Evolutionary conservation across 2,888 invertebrate species (phyloP).

Genomic region (Stenoptilia bipunctidactyla): DNA sequence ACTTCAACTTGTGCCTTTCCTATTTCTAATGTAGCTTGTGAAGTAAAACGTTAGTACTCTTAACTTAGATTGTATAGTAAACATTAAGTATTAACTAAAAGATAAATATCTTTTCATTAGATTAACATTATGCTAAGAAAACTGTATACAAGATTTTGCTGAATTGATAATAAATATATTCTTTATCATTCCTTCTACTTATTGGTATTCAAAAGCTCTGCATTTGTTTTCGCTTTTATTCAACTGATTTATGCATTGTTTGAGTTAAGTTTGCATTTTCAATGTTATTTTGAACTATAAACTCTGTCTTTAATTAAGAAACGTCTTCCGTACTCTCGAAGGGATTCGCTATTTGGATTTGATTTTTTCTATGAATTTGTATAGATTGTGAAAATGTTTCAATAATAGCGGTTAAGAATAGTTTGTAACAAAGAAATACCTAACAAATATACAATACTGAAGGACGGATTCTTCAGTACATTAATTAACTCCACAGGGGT

Average conservation of each 20-base stretch:
- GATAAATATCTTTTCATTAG: neutral
- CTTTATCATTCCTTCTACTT: conserved; percentile 32
- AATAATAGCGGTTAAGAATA: too few relatives aligned
- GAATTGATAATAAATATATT: conserved; percentile 24
- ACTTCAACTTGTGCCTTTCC: conserved; percentile 70
- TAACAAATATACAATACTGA: too few relatives aligned
- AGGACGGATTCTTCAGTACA: too few relatives aligned
- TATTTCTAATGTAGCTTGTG: conserved; percentile 67
- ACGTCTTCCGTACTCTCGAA: conserved; percentile 37
- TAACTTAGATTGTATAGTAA: conserved; percentile 53
- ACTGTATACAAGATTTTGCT: too few relatives aligned
- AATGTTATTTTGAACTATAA: conserved; percentile 18
- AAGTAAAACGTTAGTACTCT: conserved; percentile 47
- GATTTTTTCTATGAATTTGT: neutral
- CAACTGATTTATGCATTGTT: conserved; percentile 17
- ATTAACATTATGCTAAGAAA: conserved; percentile 22
- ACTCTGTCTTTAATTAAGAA: conserved; percentile 26
- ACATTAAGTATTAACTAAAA: conserved; percentile 17
- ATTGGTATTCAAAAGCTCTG: conserved; percentile 24
- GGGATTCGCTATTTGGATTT: neutral
- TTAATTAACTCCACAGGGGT: too few relatives aligned
- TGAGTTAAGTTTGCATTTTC: conserved; percentile 17
- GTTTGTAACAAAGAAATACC: too few relatives aligned
- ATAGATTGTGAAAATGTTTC: too few relatives aligned
- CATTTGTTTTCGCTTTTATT: conserved; percentile 22